Base-by-base conservation (phyloP, 1,140 invertebrate genomes). In the Bombus difficillimus region DNA sequence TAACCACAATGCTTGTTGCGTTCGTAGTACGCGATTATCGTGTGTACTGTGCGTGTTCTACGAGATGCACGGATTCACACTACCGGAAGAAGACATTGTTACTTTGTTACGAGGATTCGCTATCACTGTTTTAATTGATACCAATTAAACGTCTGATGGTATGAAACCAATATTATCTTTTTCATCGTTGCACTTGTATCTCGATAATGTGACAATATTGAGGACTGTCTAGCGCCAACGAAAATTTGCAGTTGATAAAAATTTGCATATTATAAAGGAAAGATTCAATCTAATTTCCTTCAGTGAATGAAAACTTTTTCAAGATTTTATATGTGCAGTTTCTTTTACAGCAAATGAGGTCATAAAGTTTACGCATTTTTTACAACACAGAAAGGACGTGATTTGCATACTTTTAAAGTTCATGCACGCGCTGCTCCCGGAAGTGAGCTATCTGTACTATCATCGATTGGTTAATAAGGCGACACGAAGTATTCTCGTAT, bases 1-100 rank as follows among this genome's bases (percentile, higher is more conserved):
- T n/a, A 41, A 77, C 57, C 37, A 12, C 75, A 77, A 64, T 62
- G 53, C 75, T 77, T 64, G 57, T n/a, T 32, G 34, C 59, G 75
- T 41, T 75, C 28, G 75, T n/a, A 28, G 25, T 41, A 59, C 32
- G 15, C 75, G 74, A 76, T 76, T 53, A 59, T 37, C 74, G 32
- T 37, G n/a, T 37, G 73, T 75, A 10, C 47, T 25, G 41, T 13
- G 41, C n/a, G 73, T 57, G 41, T 75, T 43, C 22, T 43, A 25
- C 12, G 37, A 59, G 74, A 76, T 76, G 34, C 25, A 41, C 6
- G 25, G 6, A 15, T 25, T n/a, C 71, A 13, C n/a, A 25, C 25
- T 13, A 74, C 9, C 10, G 43, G 43, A 53, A 47, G n/a, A 25
- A 47, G 41, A 28, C 18, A 34, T 32, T 74, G 39, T 74, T 32